Percentiles rank a stretch among this genome's conserved stretches.
Conservation (phyloP, 2,888 invertebrate genomes). For the Ophion ventricosus region DNA sequence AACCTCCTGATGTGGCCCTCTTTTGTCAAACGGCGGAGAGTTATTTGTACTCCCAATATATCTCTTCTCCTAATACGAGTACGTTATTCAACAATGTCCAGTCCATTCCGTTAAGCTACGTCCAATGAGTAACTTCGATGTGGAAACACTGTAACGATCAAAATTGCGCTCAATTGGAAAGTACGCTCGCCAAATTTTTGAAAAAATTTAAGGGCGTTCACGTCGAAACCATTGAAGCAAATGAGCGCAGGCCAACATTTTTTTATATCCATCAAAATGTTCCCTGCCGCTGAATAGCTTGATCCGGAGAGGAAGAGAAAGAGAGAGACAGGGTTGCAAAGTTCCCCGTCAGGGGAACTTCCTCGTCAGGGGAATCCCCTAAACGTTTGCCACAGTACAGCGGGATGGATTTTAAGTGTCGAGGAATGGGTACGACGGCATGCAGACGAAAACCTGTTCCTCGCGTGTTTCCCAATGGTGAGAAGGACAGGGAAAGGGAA, state of each 20-base stretch:
- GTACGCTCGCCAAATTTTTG: background rate
- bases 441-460: conserved; percentile 54
- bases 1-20: no score
- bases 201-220: background rate
- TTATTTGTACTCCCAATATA: no score
- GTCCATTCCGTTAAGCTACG: background rate
- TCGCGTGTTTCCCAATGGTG: conserved; percentile 36
- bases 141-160: background rate
- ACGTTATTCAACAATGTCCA: background rate
- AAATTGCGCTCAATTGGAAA: background rate
- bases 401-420: conserved; percentile 43
- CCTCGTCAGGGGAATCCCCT: conserved; percentile 33
- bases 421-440: conserved; percentile 26
- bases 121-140: background rate
- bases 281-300: background rate
- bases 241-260: background rate
- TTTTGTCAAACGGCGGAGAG: no score
- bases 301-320: background rate
- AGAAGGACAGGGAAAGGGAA: conserved; percentile 13
- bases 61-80: no score
- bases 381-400: conserved; percentile 40
- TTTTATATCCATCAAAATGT: background rate
- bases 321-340: background rate
- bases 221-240: background rate
- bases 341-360: conserved; percentile 30